Conservation (phyloP, 2,888 invertebrate genomes). For the Craniophora ligustri region DNA sequence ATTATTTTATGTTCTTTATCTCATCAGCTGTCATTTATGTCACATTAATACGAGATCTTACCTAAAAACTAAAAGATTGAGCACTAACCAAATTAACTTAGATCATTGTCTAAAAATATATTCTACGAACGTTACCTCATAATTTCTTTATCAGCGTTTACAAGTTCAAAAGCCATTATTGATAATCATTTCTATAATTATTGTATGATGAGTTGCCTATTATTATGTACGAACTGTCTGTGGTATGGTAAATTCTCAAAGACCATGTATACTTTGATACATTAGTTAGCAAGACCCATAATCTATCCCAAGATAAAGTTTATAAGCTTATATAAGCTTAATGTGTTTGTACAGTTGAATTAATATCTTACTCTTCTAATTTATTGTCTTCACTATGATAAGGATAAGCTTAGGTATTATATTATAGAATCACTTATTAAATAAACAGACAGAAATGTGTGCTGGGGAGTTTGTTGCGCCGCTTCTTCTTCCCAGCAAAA, state of each 20-base stretch:
- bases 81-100: background rate
- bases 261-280: background rate
- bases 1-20: too few species aligned
- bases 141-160: background rate
- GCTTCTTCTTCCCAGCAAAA: too few species aligned
- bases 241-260: constrained; percentile 1
- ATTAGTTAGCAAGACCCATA: background rate
- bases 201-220: background rate
- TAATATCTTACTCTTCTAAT: constrained; percentile 17
- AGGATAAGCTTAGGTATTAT: constrained; percentile 20
- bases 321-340: constrained; percentile 8
- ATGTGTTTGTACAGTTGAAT: constrained; percentile 22
- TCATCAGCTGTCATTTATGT: too few species aligned
- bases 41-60: too few species aligned
- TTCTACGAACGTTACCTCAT: constrained; percentile 16
- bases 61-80: too few species aligned
- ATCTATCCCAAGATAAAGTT: constrained; percentile 22
- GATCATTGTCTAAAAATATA: constrained; percentile 33
- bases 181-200: constrained; percentile 3
- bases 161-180: constrained; percentile 8
- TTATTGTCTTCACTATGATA: constrained; percentile 27
- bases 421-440: too few species aligned
- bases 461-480: too few species aligned
- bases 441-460: too few species aligned
- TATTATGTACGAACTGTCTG: background rate